phyloP scores from a whole-genome alignment of 2,888 invertebrate genomes.

The Drosophila neonasuta region DNA sequence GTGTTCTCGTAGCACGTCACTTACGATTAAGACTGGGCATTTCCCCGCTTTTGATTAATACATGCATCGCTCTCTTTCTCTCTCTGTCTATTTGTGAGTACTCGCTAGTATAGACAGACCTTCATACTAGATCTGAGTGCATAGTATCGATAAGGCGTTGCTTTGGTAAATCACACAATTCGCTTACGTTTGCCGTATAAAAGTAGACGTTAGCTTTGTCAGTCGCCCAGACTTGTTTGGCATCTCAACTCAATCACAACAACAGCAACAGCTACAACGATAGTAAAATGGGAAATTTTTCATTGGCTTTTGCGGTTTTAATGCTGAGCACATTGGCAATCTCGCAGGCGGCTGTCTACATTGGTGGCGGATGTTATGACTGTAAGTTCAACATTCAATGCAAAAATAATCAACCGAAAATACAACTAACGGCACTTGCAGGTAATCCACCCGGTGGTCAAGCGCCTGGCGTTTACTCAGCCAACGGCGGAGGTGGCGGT shows the following conservation, averaged over 20 bases:
- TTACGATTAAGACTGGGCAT: conserved; percentile 53
- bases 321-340: conserved; percentile 49
- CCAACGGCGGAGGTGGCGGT: conserved; percentile 21
- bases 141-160: conserved; percentile 46
- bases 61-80: conserved; percentile 2
- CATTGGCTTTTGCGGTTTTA: conserved; percentile 45
- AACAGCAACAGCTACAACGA: not conserved
- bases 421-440: conserved; percentile 43
- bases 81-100: not conserved
- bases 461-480: conserved; percentile 62
- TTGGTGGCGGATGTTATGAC: conserved; percentile 70
- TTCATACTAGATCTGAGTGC: conserved; percentile 9
- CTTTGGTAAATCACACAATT: conserved; percentile 27
- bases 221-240: conserved; percentile 60
- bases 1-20: conserved; percentile 2
- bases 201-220: conserved; percentile 42
- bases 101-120: not conserved
- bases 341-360: conserved; percentile 65
- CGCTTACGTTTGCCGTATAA: conserved; percentile 50
- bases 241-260: conserved; percentile 28
- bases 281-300: conserved; percentile 46
- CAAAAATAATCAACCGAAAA: conserved; percentile 10
- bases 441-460: conserved; percentile 67
- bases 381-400: conserved; percentile 46
- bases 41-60: conserved; percentile 64